Evolutionary conservation across 2,888 invertebrate species (phyloP), one percentile per base, ranked within the genome.

Genomic region (Theretra japonica): DNA sequence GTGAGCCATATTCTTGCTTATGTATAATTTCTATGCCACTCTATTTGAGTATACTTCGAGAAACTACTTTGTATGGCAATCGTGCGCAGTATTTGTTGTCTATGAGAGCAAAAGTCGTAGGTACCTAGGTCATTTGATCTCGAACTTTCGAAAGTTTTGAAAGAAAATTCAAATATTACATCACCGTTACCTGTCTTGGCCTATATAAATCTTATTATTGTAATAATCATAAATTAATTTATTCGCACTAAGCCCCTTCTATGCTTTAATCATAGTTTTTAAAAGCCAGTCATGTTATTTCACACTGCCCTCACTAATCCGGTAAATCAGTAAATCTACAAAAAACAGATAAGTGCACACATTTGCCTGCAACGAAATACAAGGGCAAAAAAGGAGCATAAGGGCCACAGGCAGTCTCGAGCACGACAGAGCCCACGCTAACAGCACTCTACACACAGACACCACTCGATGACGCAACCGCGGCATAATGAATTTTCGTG

Each of bases 401-500:
- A 65, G 23, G 23, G 21, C 60, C 60, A 33, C 33, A 30, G 15
- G 23, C 41, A 21, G 17, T 48, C 48, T 48, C 23, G 11, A 25
- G 41, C 17, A 41, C 62, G 62, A 23, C 23, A 5, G 15, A 65
- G 65, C 23, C 2, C 65, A 48, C 33, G 41, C 33, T 62, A 41
- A 23, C 23, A 25, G 25, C 58, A 58, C 17, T 58, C 58, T 25
- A 58, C 58, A 15, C 65, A 21, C 48, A 65, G 65, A 65, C 65
- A 41, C 48, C 48, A 65, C 48, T 23, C 30, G 60, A 30, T 48
- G 65, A 65, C 48, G 65, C 41, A 23, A 53, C 53, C 23, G 23
- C 15, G 65, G 23, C 48, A 23, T 65, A 48, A 65, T 48, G 48
- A 65, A 65, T 48, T 65, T 65, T 65, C 23, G 48, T 48, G 48